Conservation (phyloP, 2,797 vertebrate genomes). For the Antrozous pallidus region DNA sequence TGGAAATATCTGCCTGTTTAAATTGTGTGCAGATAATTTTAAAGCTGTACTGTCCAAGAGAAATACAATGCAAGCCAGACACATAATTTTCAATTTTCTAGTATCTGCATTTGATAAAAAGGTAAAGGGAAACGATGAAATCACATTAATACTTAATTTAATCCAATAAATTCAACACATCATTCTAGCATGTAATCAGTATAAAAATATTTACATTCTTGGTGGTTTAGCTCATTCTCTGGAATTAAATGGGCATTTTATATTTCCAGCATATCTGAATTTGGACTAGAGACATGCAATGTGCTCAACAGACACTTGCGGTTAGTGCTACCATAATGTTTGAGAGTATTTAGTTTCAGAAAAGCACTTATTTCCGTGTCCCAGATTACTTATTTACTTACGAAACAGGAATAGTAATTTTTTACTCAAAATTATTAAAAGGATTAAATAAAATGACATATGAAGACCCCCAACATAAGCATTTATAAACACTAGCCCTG, state of each 20-base stretch:
- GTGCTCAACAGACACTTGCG: neutral
- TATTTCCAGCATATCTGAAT: neutral
- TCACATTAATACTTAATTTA: constrained; percentile 35
- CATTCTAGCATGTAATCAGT: neutral
- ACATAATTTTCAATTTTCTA: neutral
- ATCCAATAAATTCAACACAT: neutral
- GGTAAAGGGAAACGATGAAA: neutral
- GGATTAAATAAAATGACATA: neutral
- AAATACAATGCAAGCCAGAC: neutral
- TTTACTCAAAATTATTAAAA: neutral
- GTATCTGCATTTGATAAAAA: neutral
- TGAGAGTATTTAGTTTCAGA: neutral
- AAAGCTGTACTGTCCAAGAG: neutral
- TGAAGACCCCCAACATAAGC: neutral
- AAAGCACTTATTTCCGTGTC: neutral
- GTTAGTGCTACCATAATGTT: neutral
- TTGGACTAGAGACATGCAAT: neutral
- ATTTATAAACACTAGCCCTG: neutral
- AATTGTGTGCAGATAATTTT: neutral
- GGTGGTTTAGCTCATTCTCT: neutral
- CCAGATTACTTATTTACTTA: neutral
- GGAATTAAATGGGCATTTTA: neutral
- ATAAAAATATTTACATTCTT: neutral
- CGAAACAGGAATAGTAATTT: neutral
- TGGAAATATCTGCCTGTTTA: neutral